A percentile compares a stretch with the other conserved stretches of the same genome.
Conservation (phyloP, 2,888 invertebrate species). For the Apotomis turbidana region DNA sequence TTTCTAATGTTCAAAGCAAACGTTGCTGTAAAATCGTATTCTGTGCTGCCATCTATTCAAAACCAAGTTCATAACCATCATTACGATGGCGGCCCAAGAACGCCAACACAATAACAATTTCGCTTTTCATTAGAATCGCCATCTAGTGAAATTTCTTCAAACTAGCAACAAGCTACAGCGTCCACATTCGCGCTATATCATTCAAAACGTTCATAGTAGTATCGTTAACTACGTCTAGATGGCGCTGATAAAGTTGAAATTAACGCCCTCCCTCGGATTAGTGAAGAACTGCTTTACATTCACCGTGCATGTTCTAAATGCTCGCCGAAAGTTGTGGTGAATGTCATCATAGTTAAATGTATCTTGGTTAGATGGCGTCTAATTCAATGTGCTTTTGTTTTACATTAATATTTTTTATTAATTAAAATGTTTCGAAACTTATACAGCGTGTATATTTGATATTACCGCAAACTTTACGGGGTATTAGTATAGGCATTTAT, state of each 20-base stretch:
- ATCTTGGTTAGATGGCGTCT: conserved; percentile 10
- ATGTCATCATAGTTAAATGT: neutral
- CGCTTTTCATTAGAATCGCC: neutral
- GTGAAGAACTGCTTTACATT: neutral
- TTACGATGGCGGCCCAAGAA: neutral
- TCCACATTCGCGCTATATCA: no score
- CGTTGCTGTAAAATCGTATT: neutral
- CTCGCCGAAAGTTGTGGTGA: neutral
- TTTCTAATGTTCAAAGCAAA: neutral
- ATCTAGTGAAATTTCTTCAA: neutral
- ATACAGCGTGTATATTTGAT: no score
- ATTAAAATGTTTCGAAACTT: no score
- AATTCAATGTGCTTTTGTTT: neutral
- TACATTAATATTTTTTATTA: no score
- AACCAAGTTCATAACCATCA: no score
- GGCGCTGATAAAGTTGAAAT: neutral
- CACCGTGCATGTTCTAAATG: neutral
- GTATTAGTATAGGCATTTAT: no score
- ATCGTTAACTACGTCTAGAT: neutral
- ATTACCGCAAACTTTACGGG: no score
- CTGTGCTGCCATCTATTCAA: conserved; percentile 26
- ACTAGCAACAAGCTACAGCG: neutral
- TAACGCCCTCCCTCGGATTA: conserved; percentile 25
- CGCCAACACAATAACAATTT: neutral
- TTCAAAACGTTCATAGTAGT: conserved; percentile 1